Conservation (phyloP, 2,113 vertebrate species). For the Muntiacus reevesi region DNA sequence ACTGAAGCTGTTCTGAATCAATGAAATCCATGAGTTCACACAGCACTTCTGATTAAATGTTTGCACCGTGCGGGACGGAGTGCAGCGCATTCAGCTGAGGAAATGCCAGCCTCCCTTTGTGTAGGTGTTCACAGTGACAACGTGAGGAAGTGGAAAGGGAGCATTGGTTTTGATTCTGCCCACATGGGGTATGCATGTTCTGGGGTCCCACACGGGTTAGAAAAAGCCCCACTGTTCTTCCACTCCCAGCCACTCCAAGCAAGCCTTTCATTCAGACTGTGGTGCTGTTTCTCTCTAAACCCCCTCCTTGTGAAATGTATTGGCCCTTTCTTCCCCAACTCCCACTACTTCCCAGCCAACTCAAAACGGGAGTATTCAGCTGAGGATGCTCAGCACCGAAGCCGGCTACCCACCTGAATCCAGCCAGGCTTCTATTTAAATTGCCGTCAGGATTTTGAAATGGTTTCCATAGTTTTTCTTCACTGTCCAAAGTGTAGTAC, state of each 20-base stretch:
- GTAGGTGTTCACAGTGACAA: neutral
- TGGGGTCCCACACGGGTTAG: neutral
- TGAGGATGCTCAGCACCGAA: neutral
- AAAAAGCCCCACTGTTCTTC: conserved; percentile 33
- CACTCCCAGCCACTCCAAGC: neutral
- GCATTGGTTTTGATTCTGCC: conserved; percentile 6
- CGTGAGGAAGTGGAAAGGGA: neutral
- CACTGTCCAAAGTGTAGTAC: neutral
- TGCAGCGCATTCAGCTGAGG: neutral
- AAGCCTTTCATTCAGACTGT: neutral
- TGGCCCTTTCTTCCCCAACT: neutral
- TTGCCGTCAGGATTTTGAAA: neutral
- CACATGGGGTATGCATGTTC: neutral
- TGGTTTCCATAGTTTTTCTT: conserved; percentile 1
- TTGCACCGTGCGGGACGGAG: neutral
- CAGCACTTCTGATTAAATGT: neutral
- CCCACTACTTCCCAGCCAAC: neutral
- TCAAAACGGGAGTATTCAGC: neutral
- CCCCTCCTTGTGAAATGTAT: neutral
- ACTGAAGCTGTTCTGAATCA: conserved; percentile 12
- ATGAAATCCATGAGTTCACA: neutral
- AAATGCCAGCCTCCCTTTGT: neutral
- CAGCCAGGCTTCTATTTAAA: neutral
- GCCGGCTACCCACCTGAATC: neutral
- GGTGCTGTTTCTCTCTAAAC: neutral